Conservation (phyloP, 2,797 vertebrate species). For the Urophycis tenuis region DNA sequence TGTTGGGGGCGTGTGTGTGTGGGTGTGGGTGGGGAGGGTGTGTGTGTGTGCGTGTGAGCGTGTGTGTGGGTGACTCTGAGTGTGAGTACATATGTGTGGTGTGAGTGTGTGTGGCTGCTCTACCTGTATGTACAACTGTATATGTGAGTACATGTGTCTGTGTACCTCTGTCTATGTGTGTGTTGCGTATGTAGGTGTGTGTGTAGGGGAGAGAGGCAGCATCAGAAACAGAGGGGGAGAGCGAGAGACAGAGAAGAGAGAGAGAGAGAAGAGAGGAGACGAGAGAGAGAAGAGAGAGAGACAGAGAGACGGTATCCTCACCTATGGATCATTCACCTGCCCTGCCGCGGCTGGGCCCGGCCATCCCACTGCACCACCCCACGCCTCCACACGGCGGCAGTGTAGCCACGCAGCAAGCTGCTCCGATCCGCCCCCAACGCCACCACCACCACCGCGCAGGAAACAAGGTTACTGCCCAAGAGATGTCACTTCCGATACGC, state of each 20-base stretch:
- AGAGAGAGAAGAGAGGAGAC: neutral
- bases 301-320: constrained; percentile 57
- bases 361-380: constrained; percentile 60
- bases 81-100: neutral
- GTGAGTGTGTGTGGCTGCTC: neutral
- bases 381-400: constrained; percentile 67
- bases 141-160: neutral
- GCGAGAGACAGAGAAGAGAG: constrained; percentile 29
- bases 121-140: neutral
- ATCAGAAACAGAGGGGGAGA: constrained; percentile 19
- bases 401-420: constrained; percentile 59
- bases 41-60: constrained; percentile 8
- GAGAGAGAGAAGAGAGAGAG: constrained; percentile 27
- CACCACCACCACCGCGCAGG: constrained; percentile 74
- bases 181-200: constrained; percentile 11
- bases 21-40: constrained; percentile 15
- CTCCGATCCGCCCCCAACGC: constrained; percentile 67
- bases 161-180: neutral
- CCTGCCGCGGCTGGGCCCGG: constrained; percentile 53
- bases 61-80: neutral
- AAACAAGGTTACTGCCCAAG: constrained; percentile 80
- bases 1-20: neutral
- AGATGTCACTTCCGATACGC: constrained; percentile 83
- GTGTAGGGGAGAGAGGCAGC: constrained; percentile 9
- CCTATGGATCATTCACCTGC: constrained; percentile 69